These are phyloP conservation scores for Lophotriccus pileatus DNA, from an alignment of 2,797 vertebrate genomes.

Conservation along the genomic window DNA sequence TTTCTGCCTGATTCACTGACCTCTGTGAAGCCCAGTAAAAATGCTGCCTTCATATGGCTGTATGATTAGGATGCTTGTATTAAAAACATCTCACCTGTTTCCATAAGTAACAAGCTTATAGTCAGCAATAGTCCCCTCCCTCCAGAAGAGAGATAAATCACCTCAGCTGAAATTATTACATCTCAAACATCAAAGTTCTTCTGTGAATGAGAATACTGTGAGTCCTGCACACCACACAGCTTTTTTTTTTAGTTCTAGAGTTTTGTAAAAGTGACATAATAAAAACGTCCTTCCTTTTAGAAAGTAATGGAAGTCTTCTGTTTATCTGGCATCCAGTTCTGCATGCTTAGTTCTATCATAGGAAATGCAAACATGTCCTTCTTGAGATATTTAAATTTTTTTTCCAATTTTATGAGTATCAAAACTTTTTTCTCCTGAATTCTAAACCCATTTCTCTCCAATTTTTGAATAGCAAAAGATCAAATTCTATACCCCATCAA, in stretches of 20 bases:
- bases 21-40: background rate
- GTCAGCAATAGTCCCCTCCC: background rate
- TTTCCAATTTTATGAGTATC: background rate
- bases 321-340: background rate
- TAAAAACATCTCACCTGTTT: background rate
- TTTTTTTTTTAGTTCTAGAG: background rate
- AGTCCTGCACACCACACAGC: background rate
- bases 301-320: background rate
- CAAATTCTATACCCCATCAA: background rate
- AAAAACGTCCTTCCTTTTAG: background rate
- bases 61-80: background rate
- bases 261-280: background rate
- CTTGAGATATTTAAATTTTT: background rate
- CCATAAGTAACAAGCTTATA: background rate
- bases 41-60: background rate
- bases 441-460: background rate
- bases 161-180: background rate
- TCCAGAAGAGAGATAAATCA: background rate
- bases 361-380: background rate
- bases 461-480: background rate
- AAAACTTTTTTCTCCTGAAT: background rate
- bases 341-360: background rate
- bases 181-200: background rate
- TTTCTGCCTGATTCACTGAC: background rate
- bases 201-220: background rate